Percentiles rank a stretch among this genome's conserved stretches.
Conservation (phyloP, 2,797 vertebrate species). For the Sebastes itinus region DNA sequence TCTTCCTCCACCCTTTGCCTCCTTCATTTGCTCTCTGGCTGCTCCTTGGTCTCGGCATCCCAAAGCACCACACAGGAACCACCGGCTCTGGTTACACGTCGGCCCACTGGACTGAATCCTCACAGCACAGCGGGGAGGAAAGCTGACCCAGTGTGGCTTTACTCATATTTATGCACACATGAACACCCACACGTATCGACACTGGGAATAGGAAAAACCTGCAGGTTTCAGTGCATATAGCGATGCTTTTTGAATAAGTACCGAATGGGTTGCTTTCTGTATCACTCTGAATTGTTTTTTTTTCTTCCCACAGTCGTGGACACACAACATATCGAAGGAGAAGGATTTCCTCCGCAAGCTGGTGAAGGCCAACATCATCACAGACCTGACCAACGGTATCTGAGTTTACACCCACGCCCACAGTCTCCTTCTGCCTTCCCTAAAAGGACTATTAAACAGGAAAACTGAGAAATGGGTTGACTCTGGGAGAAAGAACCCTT, state of each 20-base stretch:
- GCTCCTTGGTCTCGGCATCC: conserved; percentile 35
- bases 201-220: neutral
- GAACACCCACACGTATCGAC: conserved; percentile 26
- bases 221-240: too few relatives aligned
- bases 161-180: conserved; percentile 8
- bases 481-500: conserved; percentile 15
- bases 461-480: conserved; percentile 49
- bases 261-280: neutral
- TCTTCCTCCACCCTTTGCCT: conserved; percentile 35
- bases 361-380: conserved; percentile 91
- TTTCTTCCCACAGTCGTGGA: conserved; percentile 88
- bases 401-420: conserved; percentile 75
- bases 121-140: conserved; percentile 49
- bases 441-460: conserved; percentile 53
- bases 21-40: conserved; percentile 39
- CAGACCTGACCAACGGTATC: conserved; percentile 93
- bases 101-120: conserved; percentile 32
- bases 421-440: conserved; percentile 58
- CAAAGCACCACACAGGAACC: conserved; percentile 66
- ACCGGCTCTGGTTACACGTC: conserved; percentile 64
- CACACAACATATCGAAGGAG: conserved; percentile 94
- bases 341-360: conserved; percentile 95
- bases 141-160: conserved; percentile 21
- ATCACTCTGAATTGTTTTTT: neutral
- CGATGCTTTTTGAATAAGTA: too few relatives aligned